Evolutionary conservation across 2,797 vertebrate genomes (phyloP).

Genomic region (Naso thynnoides): DNA sequence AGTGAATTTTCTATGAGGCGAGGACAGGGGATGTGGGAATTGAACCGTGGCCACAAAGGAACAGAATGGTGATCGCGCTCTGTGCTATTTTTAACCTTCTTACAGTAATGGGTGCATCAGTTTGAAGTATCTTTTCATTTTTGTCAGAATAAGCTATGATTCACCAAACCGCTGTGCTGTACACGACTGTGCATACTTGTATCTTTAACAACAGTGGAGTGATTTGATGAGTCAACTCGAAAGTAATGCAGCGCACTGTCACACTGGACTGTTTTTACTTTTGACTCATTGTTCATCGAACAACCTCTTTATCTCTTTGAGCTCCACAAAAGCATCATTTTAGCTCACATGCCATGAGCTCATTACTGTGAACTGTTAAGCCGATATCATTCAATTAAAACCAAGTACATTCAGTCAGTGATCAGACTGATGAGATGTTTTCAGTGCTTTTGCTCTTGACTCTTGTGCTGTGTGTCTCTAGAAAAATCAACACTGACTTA

Average conservation of each 20-base stretch:
- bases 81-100: not conserved
- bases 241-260: not conserved
- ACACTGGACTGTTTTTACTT: not conserved
- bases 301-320: not conserved
- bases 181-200: conserved; percentile 1
- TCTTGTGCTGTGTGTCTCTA: not conserved
- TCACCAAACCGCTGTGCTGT: not conserved
- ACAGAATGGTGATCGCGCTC: not conserved
- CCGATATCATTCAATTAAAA: not conserved
- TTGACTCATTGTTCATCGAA: not conserved
- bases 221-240: conserved; percentile 12
- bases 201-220: not conserved
- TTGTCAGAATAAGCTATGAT: not conserved
- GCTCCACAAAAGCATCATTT: not conserved
- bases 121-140: not conserved
- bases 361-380: not conserved
- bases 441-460: not conserved
- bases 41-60: not conserved
- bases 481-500: not conserved
- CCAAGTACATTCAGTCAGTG: not conserved
- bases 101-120: not conserved
- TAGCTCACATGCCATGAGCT: not conserved
- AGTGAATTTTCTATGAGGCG: not conserved
- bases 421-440: conserved; percentile 9
- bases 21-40: not conserved